phyloP scores from a whole-genome alignment of 2,113 vertebrate species.

The Oxygymnocypris stewartii region DNA sequence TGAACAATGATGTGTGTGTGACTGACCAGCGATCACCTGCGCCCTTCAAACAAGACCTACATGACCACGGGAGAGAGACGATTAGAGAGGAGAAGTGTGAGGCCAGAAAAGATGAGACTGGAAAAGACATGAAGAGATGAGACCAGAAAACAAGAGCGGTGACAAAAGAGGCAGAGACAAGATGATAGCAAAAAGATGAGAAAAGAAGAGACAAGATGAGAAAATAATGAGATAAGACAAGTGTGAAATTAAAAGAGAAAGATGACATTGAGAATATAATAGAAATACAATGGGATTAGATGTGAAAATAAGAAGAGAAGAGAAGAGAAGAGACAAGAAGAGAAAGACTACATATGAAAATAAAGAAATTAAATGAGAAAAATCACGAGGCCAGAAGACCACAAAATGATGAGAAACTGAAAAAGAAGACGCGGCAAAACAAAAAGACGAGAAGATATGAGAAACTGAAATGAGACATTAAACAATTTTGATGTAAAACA shows the following conservation, averaged over 20 bases:
- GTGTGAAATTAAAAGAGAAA: background rate
- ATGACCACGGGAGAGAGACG: background rate
- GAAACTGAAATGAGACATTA: background rate
- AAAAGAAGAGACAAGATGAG: background rate
- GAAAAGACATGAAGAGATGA: background rate
- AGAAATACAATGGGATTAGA: background rate
- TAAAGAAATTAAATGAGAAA: background rate
- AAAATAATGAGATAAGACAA: background rate
- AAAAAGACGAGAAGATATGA: background rate
- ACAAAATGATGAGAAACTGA: background rate
- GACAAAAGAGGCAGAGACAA: background rate
- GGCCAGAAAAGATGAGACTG: background rate
- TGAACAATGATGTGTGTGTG: conserved; percentile 14
- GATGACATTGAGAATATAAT: background rate
- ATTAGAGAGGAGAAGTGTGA: background rate
- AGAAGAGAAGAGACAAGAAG: no score
- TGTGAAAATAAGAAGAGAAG: background rate
- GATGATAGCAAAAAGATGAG: background rate
- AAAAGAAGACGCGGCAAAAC: background rate
- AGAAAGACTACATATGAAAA: background rate
- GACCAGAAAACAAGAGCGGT: background rate
- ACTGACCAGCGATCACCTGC: conserved; percentile 58
- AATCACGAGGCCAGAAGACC: background rate
- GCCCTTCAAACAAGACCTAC: background rate
- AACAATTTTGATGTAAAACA: no score